Conservation (phyloP, 2,797 vertebrate genomes). For the Phalloptychus januarius region DNA sequence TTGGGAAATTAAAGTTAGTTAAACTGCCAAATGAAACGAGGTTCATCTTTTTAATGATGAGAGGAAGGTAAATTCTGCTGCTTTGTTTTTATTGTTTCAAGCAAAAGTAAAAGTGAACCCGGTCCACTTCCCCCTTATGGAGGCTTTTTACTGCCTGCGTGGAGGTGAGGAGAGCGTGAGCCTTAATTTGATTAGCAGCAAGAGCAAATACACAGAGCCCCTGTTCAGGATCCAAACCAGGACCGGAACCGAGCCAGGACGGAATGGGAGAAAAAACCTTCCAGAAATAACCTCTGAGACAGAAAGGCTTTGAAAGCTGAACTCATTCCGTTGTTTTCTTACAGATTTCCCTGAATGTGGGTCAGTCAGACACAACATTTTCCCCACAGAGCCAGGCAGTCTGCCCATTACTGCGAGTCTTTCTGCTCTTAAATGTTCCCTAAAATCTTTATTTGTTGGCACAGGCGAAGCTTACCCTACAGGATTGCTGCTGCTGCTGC, state of each 20-base stretch:
- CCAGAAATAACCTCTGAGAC: neutral
- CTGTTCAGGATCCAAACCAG: conserved; percentile 13
- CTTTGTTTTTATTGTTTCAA: neutral
- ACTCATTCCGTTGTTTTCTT: neutral
- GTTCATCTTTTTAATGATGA: neutral
- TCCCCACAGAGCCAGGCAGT: conserved; percentile 21
- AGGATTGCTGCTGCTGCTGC: conserved; percentile 3
- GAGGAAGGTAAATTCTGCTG: neutral
- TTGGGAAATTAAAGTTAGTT: neutral
- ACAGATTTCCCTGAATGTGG: conserved; percentile 8
- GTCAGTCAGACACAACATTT: conserved; percentile 14
- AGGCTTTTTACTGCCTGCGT: neutral
- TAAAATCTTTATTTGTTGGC: conserved; percentile 29
- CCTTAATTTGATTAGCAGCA: conserved; percentile 42
- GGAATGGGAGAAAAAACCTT: neutral
- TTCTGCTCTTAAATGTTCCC: conserved; percentile 40
- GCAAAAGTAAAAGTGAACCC: neutral
- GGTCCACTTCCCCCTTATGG: neutral
- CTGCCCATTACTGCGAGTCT: conserved; percentile 25
- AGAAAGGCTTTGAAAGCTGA: neutral
- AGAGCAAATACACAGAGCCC: conserved; percentile 21
- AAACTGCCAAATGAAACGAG: neutral
- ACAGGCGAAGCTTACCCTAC: conserved; percentile 16
- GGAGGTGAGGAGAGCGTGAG: conserved; percentile 19
- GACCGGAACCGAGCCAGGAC: neutral